phyloP scores from a whole-genome alignment of 2,797 vertebrate species.

The Falco biarmicus region DNA sequence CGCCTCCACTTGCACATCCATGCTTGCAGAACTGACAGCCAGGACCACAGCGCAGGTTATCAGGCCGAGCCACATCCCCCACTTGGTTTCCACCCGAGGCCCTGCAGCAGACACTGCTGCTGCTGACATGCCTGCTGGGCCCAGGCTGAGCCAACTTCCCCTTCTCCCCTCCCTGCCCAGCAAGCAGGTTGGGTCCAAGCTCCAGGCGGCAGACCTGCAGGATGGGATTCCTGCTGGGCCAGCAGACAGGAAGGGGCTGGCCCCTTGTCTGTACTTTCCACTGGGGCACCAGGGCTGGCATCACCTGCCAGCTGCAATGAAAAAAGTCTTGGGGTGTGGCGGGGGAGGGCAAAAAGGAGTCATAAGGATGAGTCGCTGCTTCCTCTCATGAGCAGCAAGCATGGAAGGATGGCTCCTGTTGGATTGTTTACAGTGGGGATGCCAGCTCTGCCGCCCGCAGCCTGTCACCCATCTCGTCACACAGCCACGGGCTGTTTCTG shows the following conservation, averaged over 20 bases:
- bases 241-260: background rate
- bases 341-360: background rate
- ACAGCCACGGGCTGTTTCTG: background rate
- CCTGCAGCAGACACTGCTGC: rapidly evolving
- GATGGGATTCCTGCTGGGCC: background rate
- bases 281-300: background rate
- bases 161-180: background rate
- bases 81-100: background rate
- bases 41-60: too few relatives aligned
- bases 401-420: background rate
- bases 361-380: background rate
- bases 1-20: background rate
- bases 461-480: background rate
- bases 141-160: background rate
- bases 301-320: rapidly evolving
- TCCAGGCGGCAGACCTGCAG: background rate
- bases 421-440: background rate
- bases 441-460: background rate
- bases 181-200: background rate
- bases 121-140: too few relatives aligned
- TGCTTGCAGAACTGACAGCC: background rate
- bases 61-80: background rate
- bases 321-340: background rate
- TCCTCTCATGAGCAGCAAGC: background rate
- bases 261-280: background rate